phyloP scores from a whole-genome alignment of 2,888 invertebrate species.

The Mongoloraphidia duomilia region DNA sequence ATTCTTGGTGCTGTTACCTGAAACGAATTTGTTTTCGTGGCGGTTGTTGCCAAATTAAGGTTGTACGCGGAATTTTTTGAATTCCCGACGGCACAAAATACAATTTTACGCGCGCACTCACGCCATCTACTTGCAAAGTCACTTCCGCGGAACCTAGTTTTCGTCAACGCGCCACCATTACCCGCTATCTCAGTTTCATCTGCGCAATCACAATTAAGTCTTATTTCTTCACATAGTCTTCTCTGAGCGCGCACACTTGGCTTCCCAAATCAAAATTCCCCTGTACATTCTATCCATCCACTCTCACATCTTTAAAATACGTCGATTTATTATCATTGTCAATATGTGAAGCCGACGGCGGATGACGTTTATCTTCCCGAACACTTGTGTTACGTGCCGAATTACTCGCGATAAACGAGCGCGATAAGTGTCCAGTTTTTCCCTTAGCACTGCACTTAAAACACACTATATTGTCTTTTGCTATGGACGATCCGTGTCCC shows the following conservation, averaged over 20 bases:
- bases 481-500: too few species aligned
- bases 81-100: conserved; percentile 2
- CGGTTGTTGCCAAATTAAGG: too few species aligned
- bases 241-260: not conserved
- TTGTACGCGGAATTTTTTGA: conserved; percentile 2
- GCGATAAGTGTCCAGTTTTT: too few species aligned
- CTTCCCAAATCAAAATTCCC: conserved; percentile 4
- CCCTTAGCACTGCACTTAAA: too few species aligned
- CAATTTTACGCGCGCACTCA: not conserved
- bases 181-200: not conserved
- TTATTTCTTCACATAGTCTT: not conserved
- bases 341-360: too few species aligned
- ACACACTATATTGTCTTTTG: too few species aligned
- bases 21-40: too few species aligned
- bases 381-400: too few species aligned
- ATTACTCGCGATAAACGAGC: too few species aligned
- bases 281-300: not conserved
- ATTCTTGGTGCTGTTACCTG: too few species aligned
- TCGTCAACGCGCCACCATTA: conserved; percentile 2
- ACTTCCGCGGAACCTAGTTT: conserved; percentile 1
- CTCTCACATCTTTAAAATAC: not conserved
- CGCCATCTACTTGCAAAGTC: conserved; percentile 3
- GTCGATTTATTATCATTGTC: not conserved
- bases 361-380: too few species aligned
- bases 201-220: not conserved